Evolutionary conservation across 2,113 vertebrate genomes (phyloP).

Genomic region (Clinocottus analis): DNA sequence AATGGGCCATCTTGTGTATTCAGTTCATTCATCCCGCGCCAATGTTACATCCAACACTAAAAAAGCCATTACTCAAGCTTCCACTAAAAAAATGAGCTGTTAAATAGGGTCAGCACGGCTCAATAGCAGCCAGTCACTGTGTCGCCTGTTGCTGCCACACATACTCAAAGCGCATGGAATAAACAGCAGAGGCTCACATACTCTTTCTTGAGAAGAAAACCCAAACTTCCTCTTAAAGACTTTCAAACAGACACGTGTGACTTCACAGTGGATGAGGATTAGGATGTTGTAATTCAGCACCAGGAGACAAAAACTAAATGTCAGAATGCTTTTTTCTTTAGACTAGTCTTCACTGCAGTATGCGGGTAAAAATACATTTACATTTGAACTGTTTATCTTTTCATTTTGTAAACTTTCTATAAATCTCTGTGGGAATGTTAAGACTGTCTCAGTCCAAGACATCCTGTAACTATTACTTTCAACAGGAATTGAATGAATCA

Average conservation of each 20-base stretch:
- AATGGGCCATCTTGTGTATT: conserved; percentile 30
- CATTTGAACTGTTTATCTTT: neutral
- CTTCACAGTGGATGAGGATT: neutral
- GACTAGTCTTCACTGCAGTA: neutral
- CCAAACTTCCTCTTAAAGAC: neutral
- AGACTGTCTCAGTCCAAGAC: neutral
- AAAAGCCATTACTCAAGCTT: conserved; percentile 59
- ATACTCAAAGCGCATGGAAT: conserved; percentile 5
- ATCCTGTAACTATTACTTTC: neutral
- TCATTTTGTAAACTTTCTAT: neutral
- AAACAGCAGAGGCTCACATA: neutral
- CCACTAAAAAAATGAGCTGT: conserved; percentile 53
- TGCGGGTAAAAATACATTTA: neutral
- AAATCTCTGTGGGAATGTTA: neutral
- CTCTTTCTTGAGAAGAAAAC: neutral
- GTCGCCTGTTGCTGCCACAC: conserved; percentile 25
- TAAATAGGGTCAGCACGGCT: conserved; percentile 60
- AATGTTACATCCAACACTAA: conserved; percentile 53
- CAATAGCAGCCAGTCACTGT: conserved; percentile 37
- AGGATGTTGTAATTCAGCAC: neutral
- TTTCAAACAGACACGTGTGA: neutral
- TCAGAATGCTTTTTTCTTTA: neutral
- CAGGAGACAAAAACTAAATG: neutral
- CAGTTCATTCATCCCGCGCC: conserved; percentile 49
- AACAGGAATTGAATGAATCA: neutral